These are phyloP conservation scores for Nymphalis io DNA, from an alignment of 1,140 invertebrate species.

Conservation along the genomic window DNA sequence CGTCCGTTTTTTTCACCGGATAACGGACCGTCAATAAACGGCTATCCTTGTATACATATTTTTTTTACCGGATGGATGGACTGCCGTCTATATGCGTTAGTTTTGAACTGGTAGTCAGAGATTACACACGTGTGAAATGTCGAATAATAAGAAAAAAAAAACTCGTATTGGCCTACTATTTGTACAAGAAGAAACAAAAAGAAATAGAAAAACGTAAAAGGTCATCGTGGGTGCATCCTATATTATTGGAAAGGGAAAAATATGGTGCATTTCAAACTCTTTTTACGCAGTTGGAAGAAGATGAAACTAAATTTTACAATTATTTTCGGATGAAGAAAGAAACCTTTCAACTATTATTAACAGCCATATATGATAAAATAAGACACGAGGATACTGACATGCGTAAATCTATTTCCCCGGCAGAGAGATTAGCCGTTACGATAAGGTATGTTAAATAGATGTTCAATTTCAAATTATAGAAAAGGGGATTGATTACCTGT, in stretches of 20 bases:
- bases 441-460: too few relatives aligned
- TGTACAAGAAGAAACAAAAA: slow-evolving; percentile 40
- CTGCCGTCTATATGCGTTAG: slow-evolving; percentile 32
- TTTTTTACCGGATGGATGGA: slow-evolving; percentile 42
- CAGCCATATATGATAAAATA: slow-evolving; percentile 42
- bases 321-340: slow-evolving; percentile 42
- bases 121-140: slow-evolving; percentile 48
- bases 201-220: slow-evolving; percentile 46
- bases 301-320: slow-evolving; percentile 43
- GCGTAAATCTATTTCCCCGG: slow-evolving; percentile 39
- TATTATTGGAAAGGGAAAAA: slow-evolving; percentile 43
- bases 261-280: slow-evolving; percentile 40
- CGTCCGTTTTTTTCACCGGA: slow-evolving; percentile 42
- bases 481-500: slow-evolving; percentile 34
- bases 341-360: slow-evolving; percentile 41
- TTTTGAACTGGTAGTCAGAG: slow-evolving; percentile 38
- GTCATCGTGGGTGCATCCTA: slow-evolving; percentile 44
- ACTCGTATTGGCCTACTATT: slow-evolving; percentile 29
- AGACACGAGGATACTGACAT: slow-evolving; percentile 39
- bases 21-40: slow-evolving; percentile 38
- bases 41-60: slow-evolving; percentile 34
- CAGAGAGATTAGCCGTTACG: slow-evolving; percentile 35
- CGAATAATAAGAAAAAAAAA: slow-evolving; percentile 38
- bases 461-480: slow-evolving; percentile 33
- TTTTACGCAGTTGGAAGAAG: slow-evolving; percentile 41